Percentiles rank a stretch among this genome's conserved stretches.
phyloP scores from a whole-genome alignment of 2,888 invertebrate species.

The Neoitamus cyanurus region DNA sequence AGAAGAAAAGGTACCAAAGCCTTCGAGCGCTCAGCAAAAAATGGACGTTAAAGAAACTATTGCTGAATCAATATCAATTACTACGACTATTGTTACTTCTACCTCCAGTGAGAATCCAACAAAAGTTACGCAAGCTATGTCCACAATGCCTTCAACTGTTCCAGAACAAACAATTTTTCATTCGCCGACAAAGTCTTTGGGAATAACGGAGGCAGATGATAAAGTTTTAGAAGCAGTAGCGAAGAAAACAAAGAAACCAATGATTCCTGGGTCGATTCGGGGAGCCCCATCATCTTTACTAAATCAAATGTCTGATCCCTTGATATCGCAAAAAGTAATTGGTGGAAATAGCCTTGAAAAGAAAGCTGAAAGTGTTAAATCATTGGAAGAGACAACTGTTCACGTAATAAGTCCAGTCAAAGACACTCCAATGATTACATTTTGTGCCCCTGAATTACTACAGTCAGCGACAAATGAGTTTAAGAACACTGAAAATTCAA shows the following conservation, averaged over 20 bases:
- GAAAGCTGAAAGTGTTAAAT: conserved; percentile 45
- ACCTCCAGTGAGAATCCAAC: neutral
- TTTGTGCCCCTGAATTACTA: neutral
- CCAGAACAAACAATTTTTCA: conserved; percentile 13
- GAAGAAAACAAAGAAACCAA: conserved; percentile 64
- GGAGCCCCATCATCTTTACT: conserved; percentile 9
- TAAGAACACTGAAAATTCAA: neutral
- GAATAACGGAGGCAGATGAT: conserved; percentile 56
- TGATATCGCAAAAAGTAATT: neutral
- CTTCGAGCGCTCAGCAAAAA: neutral
- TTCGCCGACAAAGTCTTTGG: conserved; percentile 33
- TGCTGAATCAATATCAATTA: no score
- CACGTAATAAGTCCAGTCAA: neutral
- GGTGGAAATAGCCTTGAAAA: neutral
- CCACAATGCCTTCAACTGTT: neutral
- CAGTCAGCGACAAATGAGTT: neutral
- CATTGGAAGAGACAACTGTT: conserved; percentile 51
- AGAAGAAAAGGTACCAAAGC: neutral
- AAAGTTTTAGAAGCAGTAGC: conserved; percentile 63
- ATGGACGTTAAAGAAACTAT: neutral
- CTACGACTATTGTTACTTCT: neutral
- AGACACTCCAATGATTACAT: neutral
- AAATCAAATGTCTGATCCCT: neutral
- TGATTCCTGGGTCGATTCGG: conserved; percentile 58
- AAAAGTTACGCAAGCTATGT: neutral